A percentile compares a stretch with the other conserved stretches of the same genome.
Conservation (phyloP, 2,797 vertebrate genomes). For the Lophius americanus region DNA sequence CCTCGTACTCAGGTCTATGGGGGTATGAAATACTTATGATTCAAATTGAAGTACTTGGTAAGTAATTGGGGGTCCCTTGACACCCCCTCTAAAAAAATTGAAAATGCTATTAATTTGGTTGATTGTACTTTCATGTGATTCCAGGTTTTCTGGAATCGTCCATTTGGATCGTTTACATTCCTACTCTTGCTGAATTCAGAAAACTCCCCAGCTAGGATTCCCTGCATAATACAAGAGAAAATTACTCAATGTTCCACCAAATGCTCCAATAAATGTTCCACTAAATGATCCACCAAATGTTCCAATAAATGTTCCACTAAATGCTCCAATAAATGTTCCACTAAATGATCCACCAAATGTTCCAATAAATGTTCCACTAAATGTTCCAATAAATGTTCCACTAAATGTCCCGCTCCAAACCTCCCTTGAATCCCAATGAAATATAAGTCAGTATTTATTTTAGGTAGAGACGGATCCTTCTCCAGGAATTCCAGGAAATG, state of each 20-base stretch:
- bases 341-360: slow-evolving; percentile 54
- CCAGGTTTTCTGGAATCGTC: slow-evolving; percentile 50
- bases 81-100: slow-evolving; percentile 11
- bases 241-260: slow-evolving; percentile 32
- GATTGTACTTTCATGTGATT: slow-evolving; percentile 50
- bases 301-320: not conserved
- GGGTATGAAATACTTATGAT: too few species aligned
- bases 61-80: too few species aligned
- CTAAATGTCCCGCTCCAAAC: too few species aligned
- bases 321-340: too few species aligned
- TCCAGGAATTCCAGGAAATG: slow-evolving; percentile 48
- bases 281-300: slow-evolving; percentile 11
- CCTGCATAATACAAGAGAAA: slow-evolving; percentile 61
- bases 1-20: too few species aligned
- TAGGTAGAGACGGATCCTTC: slow-evolving; percentile 48
- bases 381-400: slow-evolving; percentile 1
- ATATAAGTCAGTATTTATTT: slow-evolving; percentile 51
- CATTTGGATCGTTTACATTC: slow-evolving; percentile 60
- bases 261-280: slow-evolving; percentile 47
- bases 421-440: slow-evolving; percentile 59
- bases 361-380: too few species aligned
- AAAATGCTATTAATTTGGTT: slow-evolving; percentile 47
- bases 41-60: too few species aligned
- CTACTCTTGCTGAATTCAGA: slow-evolving; percentile 63
- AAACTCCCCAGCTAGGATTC: slow-evolving; percentile 61